These are phyloP conservation scores for Neoaliturus tenellus DNA, from an alignment of 2,888 invertebrate species.

Conservation along the genomic window DNA sequence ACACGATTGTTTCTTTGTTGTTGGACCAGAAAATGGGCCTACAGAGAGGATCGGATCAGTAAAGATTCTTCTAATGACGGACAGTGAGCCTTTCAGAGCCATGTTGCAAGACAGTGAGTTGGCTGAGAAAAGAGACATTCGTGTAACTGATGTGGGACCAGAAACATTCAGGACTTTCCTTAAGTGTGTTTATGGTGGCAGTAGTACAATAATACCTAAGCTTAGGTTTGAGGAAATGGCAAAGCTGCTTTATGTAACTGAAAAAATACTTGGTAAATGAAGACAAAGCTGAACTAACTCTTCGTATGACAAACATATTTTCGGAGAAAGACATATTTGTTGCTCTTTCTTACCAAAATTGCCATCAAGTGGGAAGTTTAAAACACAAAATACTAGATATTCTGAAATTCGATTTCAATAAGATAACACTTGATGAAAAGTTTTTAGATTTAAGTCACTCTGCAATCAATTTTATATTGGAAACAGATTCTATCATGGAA, in stretches of 20 bases:
- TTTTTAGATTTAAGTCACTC: not conserved
- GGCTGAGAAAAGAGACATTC: not conserved
- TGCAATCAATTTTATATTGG: not conserved
- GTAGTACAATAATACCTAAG: not conserved
- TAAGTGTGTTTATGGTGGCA: constrained; percentile 2
- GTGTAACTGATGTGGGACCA: not conserved
- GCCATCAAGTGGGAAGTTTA: not conserved
- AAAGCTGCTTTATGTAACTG: not conserved
- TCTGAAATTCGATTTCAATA: not conserved
- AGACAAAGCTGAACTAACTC: not conserved
- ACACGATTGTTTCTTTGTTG: constrained; percentile 12
- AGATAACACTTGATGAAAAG: not conserved
- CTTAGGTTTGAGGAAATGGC: constrained; percentile 11
- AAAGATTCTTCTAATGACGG: not conserved
- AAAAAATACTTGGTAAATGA: constrained; percentile 7
- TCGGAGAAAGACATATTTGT: not conserved
- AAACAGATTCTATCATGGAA: not conserved
- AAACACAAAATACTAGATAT: not conserved
- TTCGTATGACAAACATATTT: not conserved
- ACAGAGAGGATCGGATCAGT: not conserved
- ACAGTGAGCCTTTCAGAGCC: not conserved
- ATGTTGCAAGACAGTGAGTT: not conserved
- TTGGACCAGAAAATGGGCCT: not conserved
- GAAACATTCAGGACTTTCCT: constrained; percentile 8
- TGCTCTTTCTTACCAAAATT: not conserved